Evolutionary conservation across 2,888 invertebrate species (phyloP).

Genomic region (Oligia strigilis): DNA sequence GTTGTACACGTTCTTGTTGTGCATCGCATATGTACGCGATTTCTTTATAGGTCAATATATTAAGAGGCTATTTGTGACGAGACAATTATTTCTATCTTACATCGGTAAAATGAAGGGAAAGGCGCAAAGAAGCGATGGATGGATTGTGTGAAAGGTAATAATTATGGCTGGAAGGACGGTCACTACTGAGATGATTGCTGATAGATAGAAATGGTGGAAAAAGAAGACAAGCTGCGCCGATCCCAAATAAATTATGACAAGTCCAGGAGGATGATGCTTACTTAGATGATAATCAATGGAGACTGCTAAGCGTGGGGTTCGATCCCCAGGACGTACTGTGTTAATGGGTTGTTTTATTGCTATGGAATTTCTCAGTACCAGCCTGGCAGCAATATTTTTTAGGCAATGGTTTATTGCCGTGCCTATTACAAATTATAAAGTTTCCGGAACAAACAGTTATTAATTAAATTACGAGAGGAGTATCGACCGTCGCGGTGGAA

Average conservation of each 20-base stretch:
- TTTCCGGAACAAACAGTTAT: not conserved
- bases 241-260: not conserved
- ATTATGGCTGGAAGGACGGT: not conserved
- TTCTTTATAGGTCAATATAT: slow-evolving; percentile 14
- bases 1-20: slow-evolving; percentile 3
- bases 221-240: not conserved
- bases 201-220: not conserved
- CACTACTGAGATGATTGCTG: not conserved
- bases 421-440: not conserved
- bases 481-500: not conserved
- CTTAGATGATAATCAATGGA: not conserved
- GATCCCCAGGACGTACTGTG: too few relatives aligned
- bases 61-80: not conserved
- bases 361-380: not conserved
- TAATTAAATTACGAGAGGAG: not conserved
- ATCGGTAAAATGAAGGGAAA: not conserved
- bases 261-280: not conserved
- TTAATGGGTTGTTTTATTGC: not conserved
- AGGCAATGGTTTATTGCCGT: not conserved
- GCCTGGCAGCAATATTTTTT: not conserved
- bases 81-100: slow-evolving; percentile 1
- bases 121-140: not conserved
- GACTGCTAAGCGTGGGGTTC: not conserved
- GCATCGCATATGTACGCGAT: slow-evolving; percentile 6
- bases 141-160: not conserved